Evolutionary conservation across 2,888 invertebrate genomes (phyloP), one percentile per base, ranked within the genome.

Genomic region (Chymomyza procnemis): DNA sequence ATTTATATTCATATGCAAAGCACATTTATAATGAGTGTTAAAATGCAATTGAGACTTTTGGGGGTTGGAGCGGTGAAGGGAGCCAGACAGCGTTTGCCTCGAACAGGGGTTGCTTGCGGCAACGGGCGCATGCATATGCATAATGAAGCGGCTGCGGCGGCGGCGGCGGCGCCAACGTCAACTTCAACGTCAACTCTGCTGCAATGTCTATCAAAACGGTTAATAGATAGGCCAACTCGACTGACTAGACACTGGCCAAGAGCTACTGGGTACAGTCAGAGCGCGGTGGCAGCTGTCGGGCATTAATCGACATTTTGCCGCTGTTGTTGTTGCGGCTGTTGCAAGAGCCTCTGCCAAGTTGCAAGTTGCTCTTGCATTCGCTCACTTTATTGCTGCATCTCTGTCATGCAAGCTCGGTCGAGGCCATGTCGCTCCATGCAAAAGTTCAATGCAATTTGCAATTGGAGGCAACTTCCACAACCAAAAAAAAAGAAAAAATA

Each of bases 1-100:
- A 41, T 41, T 50, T 6, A 66, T 73, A 79, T 74, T 50, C 16
- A 66, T 73, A 79, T 74, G 80, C 74, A 80, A 76, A 76, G 67
- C 66, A 76, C 75, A 78, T 82, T 76, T 80, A 79, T 81, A 81
- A 80, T 82, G 70, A 74, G 74, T 76, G 80, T 67, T 80, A 67
- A 75, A 80, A 80, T 69, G 80, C 73, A 78, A 75, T 73, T 72
- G 81, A 72, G 79, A 71, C 71, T 22, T 34, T 58, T 64, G 46
- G 56, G 19, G 41, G 41, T 48, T 19, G 16, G 48, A 12, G 16
- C 4, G 22, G n/a, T n/a, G n/a, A n/a, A n/a, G 57, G 64, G 47
- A 46, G 30, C 57, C 5, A 26, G 52, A 61, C 48, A 16, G 56
- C 60, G 18, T 22, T 12, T 19, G 18, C 50, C 50, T 50, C 50